A percentile compares a stretch with the other conserved stretches of the same genome.
Evolutionary conservation across 2,113 vertebrate genomes (phyloP).

Genomic region (Pelecanus crispus): DNA sequence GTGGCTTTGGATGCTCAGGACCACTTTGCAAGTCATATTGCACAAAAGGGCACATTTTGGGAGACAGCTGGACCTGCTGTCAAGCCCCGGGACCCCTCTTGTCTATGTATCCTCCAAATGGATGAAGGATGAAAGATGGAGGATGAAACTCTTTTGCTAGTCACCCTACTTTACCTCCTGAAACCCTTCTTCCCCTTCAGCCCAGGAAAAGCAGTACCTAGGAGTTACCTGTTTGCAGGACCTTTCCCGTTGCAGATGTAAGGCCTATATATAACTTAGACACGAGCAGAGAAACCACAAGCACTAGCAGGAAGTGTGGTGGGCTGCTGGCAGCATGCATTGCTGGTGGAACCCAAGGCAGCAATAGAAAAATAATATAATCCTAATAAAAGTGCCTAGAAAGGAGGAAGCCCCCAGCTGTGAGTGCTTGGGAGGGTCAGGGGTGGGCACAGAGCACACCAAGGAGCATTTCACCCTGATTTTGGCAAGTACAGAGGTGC

Average conservation of each 20-base stretch:
- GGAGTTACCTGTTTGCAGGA: not conserved
- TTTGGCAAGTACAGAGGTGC: not conserved
- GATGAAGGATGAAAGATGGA: not conserved
- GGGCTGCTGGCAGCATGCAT: not conserved
- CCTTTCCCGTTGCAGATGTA: not conserved
- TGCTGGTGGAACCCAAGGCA: not conserved
- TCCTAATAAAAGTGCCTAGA: too few species aligned
- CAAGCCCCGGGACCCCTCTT: not conserved
- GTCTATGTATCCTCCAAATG: not conserved
- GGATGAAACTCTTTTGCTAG: not conserved
- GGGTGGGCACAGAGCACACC: not conserved
- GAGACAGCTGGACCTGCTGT: not conserved
- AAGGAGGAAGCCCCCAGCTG: not conserved
- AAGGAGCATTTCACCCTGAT: not conserved
- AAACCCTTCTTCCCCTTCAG: not conserved
- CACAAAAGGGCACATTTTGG: fast-evolving
- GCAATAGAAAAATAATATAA: not conserved
- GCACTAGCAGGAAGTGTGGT: not conserved
- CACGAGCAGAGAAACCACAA: not conserved
- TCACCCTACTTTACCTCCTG: not conserved
- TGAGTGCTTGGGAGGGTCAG: not conserved
- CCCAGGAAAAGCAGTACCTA: not conserved
- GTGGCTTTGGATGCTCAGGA: not conserved
- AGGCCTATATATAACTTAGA: not conserved
- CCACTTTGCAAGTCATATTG: not conserved